Evolutionary conservation across 64 coral and sea anemone species (phyloP).

Genomic region (Pocillopora damicornis): DNA sequence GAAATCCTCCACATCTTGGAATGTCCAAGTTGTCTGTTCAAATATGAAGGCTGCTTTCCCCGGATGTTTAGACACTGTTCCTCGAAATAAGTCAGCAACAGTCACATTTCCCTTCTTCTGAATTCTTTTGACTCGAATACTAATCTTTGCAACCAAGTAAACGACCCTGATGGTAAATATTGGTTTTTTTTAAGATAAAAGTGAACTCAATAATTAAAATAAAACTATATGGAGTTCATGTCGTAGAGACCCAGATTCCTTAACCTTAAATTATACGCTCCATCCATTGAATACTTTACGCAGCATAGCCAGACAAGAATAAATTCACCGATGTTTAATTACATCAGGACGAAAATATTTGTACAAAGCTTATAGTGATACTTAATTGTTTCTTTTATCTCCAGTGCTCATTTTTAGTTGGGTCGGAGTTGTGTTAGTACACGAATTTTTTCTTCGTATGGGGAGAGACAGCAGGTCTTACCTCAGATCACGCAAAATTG

Average conservation of each 20-base stretch:
- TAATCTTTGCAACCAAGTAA: not conserved
- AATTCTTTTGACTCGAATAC: not conserved
- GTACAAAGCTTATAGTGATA: too few species aligned
- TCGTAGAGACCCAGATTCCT: too few species aligned
- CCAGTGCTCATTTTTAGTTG: too few species aligned
- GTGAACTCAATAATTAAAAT: too few species aligned
- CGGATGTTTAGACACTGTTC: slow-evolving; percentile 44
- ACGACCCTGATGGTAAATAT: not conserved
- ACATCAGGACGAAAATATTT: too few species aligned
- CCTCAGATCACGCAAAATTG: slow-evolving; percentile 54
- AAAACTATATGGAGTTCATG: too few species aligned
- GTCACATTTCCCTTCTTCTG: slow-evolving; percentile 24
- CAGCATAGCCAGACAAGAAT: too few species aligned
- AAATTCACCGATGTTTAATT: too few species aligned
- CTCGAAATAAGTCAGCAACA: slow-evolving; percentile 51
- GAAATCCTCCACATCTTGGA: slow-evolving; percentile 77
- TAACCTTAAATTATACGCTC: too few species aligned
- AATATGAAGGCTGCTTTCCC: slow-evolving; percentile 78
- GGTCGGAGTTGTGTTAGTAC: too few species aligned
- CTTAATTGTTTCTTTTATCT: too few species aligned
- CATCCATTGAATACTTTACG: too few species aligned
- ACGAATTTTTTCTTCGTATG: not conserved
- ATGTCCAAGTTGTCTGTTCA: slow-evolving; percentile 84
- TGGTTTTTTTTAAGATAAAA: not conserved
- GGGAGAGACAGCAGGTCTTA: not conserved